Percentiles rank a stretch among this genome's conserved stretches.
phyloP scores from a whole-genome alignment of 2,797 vertebrate genomes.

The Smutsia temminckii region DNA sequence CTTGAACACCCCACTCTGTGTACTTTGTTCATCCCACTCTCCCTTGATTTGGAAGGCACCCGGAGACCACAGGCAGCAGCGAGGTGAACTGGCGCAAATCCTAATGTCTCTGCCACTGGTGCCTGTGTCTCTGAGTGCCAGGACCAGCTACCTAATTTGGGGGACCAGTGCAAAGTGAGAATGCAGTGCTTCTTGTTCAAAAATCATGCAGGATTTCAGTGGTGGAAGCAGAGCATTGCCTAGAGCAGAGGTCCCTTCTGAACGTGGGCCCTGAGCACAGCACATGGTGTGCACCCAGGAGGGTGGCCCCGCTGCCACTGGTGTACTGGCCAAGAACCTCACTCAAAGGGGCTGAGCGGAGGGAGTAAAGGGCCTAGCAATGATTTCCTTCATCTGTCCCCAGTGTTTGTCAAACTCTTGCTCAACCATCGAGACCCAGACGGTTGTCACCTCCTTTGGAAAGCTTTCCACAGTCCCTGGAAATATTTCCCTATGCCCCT shows the following conservation, averaged over 20 bases:
- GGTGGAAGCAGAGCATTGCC: not conserved
- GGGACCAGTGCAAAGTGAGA: not conserved
- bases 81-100: not conserved
- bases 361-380: not conserved
- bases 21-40: not conserved
- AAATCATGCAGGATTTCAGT: not conserved
- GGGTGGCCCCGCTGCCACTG: fast-evolving
- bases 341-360: not conserved
- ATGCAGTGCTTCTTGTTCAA: not conserved
- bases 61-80: not conserved
- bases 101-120: not conserved
- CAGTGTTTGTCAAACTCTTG: not conserved
- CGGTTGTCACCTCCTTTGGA: not conserved
- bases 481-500: not conserved
- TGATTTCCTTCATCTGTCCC: not conserved
- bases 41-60: not conserved
- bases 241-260: not conserved
- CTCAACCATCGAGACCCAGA: not conserved
- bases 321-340: not conserved
- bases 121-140: not conserved
- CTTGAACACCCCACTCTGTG: not conserved
- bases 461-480: not conserved
- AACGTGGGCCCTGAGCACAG: not conserved
- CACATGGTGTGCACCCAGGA: fast-evolving
- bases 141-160: not conserved